These are phyloP conservation scores for Diglossa cyanea DNA, from an alignment of 2,797 vertebrate species.

Conservation along the genomic window DNA sequence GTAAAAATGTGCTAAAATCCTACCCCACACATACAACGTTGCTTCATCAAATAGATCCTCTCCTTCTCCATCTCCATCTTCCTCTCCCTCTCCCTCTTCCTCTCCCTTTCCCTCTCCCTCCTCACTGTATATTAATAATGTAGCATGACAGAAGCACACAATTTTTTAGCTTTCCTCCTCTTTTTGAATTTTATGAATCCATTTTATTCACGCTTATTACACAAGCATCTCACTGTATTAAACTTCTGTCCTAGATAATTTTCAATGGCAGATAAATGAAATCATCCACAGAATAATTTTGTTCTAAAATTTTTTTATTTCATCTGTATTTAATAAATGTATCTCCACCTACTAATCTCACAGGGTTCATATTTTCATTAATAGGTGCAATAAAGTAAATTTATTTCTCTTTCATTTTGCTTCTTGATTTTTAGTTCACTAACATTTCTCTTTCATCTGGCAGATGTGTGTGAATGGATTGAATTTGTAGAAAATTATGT, in stretches of 20 bases:
- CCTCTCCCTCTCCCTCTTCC: background rate
- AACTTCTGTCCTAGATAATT: background rate
- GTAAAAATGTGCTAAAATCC: background rate
- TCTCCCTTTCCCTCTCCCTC: background rate
- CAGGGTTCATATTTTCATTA: background rate
- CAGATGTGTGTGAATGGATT: background rate
- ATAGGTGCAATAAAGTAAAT: background rate
- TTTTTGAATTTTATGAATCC: background rate
- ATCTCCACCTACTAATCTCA: background rate
- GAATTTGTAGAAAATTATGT: background rate
- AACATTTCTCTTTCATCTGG: background rate
- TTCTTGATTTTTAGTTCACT: background rate
- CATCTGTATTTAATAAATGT: background rate
- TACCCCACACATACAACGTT: background rate
- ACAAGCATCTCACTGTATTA: background rate
- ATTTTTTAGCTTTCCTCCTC: background rate
- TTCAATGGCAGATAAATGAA: background rate
- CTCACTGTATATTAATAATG: background rate
- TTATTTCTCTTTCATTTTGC: background rate
- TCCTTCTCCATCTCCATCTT: background rate
- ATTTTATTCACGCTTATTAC: background rate
- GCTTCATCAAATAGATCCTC: background rate
- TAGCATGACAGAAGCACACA: background rate
- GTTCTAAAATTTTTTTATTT: background rate
- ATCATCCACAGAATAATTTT: background rate